Evolutionary conservation across 2,888 invertebrate species (phyloP), one percentile per base, ranked within the genome.

Genomic region (Leptinotarsa tumamoca): DNA sequence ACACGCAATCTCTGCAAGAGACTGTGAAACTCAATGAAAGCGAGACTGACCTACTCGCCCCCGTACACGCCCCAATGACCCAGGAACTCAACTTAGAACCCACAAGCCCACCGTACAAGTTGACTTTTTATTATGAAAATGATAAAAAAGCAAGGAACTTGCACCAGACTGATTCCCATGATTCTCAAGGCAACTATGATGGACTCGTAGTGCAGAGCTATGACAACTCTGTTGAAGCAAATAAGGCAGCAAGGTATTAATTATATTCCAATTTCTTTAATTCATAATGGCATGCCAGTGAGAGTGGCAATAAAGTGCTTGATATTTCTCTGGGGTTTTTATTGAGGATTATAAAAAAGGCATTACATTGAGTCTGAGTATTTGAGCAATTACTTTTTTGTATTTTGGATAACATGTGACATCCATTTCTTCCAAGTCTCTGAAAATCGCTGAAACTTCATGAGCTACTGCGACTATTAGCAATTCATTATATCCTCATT

Each of bases 141-240:
- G 85, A 86, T 78, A 86, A 86, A 21, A 83, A 68, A 51, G 82
- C 80, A 70, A 81, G 78, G 54, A 80, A 80, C 51, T 78, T 84
- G 70, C 84, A 83, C 72, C 78, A 82, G 81, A 83, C 81, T 72
- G 82, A 83, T 71, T 74, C 80, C 72, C 80, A 75, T 68, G 73
- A 75, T 51, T 67, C 70, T 76, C 81, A 83, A 61, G 81, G 76
- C 67, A 82, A 85, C 75, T 81, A 83, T 73, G 86, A 87, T 72
- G 87, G 86, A 58, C 85, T 87, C 75, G 84, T 88, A 51, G 86
- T 88, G 72, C 86, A 88, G 76, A 86, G 86, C 80, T 87, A 84
- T 78, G 86, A 87, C 61, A 80, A 79, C 73, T 71, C 77, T 43
- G 76, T 80, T 21, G 77, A 82, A 27, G 76, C 73, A 67, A 72